These are phyloP conservation scores for Apteryx mantelli DNA, from an alignment of 2,113 vertebrate species.

Conservation along the genomic window DNA sequence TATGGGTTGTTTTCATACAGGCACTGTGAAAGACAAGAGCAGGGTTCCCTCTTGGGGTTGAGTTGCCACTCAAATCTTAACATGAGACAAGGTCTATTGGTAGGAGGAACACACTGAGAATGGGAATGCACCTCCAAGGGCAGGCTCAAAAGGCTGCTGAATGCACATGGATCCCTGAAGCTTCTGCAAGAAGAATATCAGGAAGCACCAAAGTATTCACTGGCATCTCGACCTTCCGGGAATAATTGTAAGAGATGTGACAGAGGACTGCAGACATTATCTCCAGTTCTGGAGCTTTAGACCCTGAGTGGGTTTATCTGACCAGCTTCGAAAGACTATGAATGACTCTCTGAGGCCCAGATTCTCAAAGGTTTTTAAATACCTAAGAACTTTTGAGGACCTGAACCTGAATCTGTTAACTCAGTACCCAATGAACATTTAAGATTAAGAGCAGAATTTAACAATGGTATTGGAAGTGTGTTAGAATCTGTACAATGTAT, in stretches of 20 bases:
- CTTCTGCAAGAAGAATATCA: neutral
- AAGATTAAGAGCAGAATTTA: neutral
- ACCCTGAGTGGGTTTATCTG: neutral
- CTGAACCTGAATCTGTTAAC: neutral
- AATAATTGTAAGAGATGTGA: neutral
- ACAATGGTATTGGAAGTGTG: neutral
- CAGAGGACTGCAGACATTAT: neutral
- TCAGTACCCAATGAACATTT: neutral
- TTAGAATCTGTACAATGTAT: neutral
- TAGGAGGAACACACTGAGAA: neutral
- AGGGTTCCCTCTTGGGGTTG: neutral
- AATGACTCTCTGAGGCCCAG: neutral
- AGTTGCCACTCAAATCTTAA: neutral
- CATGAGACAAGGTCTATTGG: neutral
- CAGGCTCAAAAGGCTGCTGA: neutral
- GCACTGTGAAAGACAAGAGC: neutral
- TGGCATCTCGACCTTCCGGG: neutral
- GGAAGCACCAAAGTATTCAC: neutral
- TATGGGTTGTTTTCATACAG: neutral
- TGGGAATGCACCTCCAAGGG: neutral
- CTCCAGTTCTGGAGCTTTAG: neutral
- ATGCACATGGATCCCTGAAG: rapidly evolving
- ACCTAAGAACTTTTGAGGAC: neutral
- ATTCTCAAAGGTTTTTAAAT: neutral
- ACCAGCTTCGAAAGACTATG: neutral